Base-by-base conservation (phyloP, 1,140 invertebrate species). In the Lepidurus apus region DNA sequence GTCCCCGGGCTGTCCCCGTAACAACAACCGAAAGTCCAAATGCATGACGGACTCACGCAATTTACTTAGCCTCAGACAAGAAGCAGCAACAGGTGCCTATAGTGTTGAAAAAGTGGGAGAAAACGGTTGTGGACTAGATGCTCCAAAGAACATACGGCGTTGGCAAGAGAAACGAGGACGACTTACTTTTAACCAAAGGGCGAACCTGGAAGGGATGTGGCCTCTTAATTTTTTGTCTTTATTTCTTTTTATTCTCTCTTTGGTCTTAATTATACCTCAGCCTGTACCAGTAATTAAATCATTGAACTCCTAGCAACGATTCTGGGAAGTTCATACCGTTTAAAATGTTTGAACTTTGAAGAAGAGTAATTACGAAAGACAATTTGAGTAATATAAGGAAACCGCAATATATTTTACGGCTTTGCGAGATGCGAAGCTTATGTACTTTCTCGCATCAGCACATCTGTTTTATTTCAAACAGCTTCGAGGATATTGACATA, bases 141-240 rank as follows among this genome's bases (percentile, higher is more conserved):
- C 53, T 65, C 21, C 53, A 65, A 21, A n/a, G 13, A 65, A 65
- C 53, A 65, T 65, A 65, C 53, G 53, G 53, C 21, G 34, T 65
- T 65, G 53, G 21, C 53, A 21, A 65, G 53, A 65, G 34, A 65
- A 65, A 65, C 13, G 53, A 65, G 53, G 53, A 65, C 53, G 45
- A 47, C 45, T 47, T 47, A 65, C n/a, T 65, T 65, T 7, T n/a
- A 65, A 13, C 45, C 6, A 65, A 65, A 65, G 53, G 53, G 45
- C 45, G 17, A 17, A 21, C 53, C 53, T 65, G 13, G 21, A 65
- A 65, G 53, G n/a, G 17, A 7, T 21, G 8, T 65, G 53, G 53
- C 53, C 53, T 65, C 53, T 21, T 65, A 65, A 65, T 21, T 65
- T 65, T 65, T 65, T 65, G 26, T 3, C 26, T 34, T 65, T 21